These are phyloP conservation scores for Gryllus bimaculatus DNA, from an alignment of 1,140 invertebrate genomes.

Conservation along the genomic window DNA sequence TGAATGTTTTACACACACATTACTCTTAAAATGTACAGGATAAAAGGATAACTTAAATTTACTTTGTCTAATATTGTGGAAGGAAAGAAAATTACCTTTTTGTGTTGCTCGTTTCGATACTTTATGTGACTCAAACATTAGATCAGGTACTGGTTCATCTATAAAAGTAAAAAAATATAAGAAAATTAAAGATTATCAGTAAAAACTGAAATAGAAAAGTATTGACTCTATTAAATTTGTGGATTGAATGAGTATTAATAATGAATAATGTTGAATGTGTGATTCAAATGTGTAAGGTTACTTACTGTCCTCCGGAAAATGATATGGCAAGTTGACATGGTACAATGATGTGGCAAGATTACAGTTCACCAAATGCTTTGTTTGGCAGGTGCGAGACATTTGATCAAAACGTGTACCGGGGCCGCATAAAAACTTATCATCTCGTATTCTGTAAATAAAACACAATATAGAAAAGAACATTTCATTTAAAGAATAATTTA, in stretches of 20 bases:
- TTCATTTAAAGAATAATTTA: background rate
- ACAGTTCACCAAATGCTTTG: slow-evolving; percentile 29
- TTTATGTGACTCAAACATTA: background rate
- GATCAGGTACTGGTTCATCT: background rate
- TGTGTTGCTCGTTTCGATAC: background rate
- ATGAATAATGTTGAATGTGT: too few relatives aligned
- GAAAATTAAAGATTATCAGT: background rate
- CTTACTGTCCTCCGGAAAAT: background rate
- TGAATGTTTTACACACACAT: too few relatives aligned
- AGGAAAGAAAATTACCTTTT: background rate
- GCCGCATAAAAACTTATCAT: slow-evolving; percentile 34
- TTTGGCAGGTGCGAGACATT: slow-evolving; percentile 31
- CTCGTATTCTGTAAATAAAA: slow-evolving; percentile 26
- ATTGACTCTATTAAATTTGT: background rate
- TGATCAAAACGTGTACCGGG: slow-evolving; percentile 36
- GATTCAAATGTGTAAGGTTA: background rate
- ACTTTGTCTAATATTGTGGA: too few relatives aligned
- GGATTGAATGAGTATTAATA: background rate
- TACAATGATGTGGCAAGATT: slow-evolving; percentile 27
- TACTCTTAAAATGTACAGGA: too few relatives aligned
- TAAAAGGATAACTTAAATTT: too few relatives aligned
- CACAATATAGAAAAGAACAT: background rate
- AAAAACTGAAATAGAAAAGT: background rate
- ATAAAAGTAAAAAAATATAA: background rate
- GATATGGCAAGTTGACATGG: slow-evolving; percentile 26